These are phyloP conservation scores for Apamea epomidion DNA, from an alignment of 2,888 invertebrate genomes.

Conservation along the genomic window DNA sequence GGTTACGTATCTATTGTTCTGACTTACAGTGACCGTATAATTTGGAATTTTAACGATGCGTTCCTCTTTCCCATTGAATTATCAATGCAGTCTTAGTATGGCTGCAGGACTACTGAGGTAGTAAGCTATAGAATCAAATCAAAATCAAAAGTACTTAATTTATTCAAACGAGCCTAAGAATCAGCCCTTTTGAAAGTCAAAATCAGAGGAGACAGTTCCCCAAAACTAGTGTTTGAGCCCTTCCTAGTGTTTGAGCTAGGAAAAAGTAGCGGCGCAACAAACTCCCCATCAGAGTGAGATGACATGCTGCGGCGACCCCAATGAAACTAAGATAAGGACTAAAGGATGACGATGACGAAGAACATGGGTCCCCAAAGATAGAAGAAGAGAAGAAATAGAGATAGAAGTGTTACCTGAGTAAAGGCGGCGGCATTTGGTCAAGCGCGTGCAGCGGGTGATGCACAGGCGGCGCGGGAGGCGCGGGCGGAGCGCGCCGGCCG, in stretches of 20 bases:
- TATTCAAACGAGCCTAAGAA: background rate
- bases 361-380: background rate
- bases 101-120: background rate
- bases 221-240: background rate
- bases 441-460: slow-evolving; percentile 89
- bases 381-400: background rate
- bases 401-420: slow-evolving; percentile 78
- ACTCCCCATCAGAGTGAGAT: background rate
- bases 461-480: slow-evolving; percentile 78
- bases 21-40: slow-evolving; percentile 18
- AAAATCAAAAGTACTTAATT: background rate
- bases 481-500: slow-evolving; percentile 78
- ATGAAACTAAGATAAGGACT: too few relatives aligned
- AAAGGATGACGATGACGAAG: too few relatives aligned
- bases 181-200: background rate
- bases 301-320: too few relatives aligned
- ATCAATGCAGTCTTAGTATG: background rate
- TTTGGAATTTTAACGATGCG: slow-evolving; percentile 36
- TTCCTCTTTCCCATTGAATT: slow-evolving; percentile 11
- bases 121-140: background rate
- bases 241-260: too few relatives aligned
- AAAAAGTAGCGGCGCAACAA: background rate
- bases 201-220: too few relatives aligned
- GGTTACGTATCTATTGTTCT: slow-evolving; percentile 32
- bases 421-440: slow-evolving; percentile 84